phyloP scores from a whole-genome alignment of 2,797 vertebrate genomes.

The Smutsia temminckii region DNA sequence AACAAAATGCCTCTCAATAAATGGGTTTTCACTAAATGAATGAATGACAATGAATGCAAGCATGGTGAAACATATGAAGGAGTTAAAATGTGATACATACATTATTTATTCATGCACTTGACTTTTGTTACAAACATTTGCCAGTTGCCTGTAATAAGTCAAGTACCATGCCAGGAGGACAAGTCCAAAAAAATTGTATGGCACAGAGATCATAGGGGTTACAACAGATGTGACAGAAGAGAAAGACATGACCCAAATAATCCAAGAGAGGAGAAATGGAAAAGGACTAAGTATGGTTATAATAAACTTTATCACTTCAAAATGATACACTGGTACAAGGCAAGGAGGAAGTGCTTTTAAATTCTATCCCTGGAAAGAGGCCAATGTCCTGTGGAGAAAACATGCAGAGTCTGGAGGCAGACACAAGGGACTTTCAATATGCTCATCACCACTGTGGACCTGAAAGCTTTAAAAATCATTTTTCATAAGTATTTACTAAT shows the following conservation, averaged over 20 bases:
- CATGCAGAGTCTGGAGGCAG: neutral
- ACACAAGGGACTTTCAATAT: neutral
- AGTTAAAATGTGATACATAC: neutral
- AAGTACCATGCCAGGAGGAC: neutral
- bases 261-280: neutral
- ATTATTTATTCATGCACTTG: neutral
- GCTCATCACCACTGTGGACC: neutral
- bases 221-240: neutral
- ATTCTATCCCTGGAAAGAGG: neutral
- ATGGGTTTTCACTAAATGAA: neutral
- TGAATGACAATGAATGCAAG: neutral
- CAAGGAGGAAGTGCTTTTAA: neutral
- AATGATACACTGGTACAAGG: neutral
- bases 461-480: conserved; percentile 12
- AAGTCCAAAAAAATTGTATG: neutral
- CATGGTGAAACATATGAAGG: neutral
- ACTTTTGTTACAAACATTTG: conserved; percentile 1
- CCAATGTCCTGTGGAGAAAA: neutral
- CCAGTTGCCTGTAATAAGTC: neutral
- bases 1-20: neutral
- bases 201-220: neutral
- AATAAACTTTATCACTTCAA: neutral
- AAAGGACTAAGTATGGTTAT: neutral
- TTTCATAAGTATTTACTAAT: conserved; percentile 27
- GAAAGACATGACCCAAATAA: neutral